These are phyloP conservation scores for Drosophila varians DNA, from an alignment of 1,140 invertebrate genomes.

Conservation along the genomic window DNA sequence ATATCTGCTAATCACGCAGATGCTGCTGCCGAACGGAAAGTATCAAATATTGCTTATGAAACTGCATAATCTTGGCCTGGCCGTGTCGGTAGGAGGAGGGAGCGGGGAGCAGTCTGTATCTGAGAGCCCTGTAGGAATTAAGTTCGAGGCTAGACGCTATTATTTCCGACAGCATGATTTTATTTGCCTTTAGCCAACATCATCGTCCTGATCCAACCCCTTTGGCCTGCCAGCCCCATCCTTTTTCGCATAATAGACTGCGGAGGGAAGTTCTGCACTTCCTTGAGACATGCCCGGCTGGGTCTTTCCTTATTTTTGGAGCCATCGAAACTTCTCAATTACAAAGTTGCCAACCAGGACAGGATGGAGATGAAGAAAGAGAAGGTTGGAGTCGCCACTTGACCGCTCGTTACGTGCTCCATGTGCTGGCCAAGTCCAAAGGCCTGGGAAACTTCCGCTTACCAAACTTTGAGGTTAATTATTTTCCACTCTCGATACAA, in stretches of 20 bases:
- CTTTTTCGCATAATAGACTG: slow-evolving; percentile 56
- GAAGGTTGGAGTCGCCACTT: slow-evolving; percentile 38
- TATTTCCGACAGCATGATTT: slow-evolving; percentile 82
- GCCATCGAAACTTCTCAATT: slow-evolving; percentile 73
- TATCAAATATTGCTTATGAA: slow-evolving; percentile 70
- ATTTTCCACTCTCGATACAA: slow-evolving; percentile 73
- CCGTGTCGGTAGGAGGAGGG: neutral
- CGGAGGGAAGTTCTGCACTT: slow-evolving; percentile 17
- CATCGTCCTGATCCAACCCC: slow-evolving; percentile 56
- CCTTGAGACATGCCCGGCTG: slow-evolving; percentile 20
- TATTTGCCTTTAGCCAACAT: slow-evolving; percentile 57
- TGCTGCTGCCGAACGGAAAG: slow-evolving; percentile 43
- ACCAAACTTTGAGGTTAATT: slow-evolving; percentile 73
- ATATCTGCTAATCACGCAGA: slow-evolving; percentile 78
- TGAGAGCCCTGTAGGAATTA: slow-evolving; percentile 43
- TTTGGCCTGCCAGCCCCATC: slow-evolving; percentile 51
- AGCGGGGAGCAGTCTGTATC: neutral
- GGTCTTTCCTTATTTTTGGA: slow-evolving; percentile 26
- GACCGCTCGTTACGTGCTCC: slow-evolving; percentile 77
- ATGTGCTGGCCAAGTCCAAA: slow-evolving; percentile 60
- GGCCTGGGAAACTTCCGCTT: slow-evolving; percentile 68
- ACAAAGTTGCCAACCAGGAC: slow-evolving; percentile 35
- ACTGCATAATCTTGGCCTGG: slow-evolving; percentile 64
- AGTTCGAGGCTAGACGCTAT: slow-evolving; percentile 75
- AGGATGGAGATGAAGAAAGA: neutral